Evolutionary conservation across 2,797 vertebrate species (phyloP).

Genomic region (Takifugu ocellatus): DNA sequence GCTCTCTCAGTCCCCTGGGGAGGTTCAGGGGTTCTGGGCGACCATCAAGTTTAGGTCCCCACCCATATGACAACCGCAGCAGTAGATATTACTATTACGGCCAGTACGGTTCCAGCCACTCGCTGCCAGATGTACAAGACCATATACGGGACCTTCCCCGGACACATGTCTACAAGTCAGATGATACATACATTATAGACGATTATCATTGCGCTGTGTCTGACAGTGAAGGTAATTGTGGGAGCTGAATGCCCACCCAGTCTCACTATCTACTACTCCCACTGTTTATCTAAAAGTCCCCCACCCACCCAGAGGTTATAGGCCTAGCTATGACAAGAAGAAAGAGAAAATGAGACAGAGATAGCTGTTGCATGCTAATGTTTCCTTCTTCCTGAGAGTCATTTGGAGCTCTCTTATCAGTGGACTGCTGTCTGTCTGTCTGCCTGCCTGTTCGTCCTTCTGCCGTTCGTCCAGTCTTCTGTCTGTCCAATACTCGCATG

Average conservation of each 20-base stretch:
- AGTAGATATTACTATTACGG: slow-evolving; percentile 73
- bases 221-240: slow-evolving; percentile 99
- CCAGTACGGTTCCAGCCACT: slow-evolving; percentile 97
- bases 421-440: slow-evolving; percentile 77
- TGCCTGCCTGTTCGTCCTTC: slow-evolving; percentile 69
- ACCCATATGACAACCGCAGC: slow-evolving; percentile 83
- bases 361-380: slow-evolving; percentile 77
- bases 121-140: slow-evolving; percentile 97
- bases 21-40: slow-evolving; percentile 82
- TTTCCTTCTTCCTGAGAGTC: slow-evolving; percentile 71
- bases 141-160: slow-evolving; percentile 93
- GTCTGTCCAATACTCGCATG: slow-evolving; percentile 70
- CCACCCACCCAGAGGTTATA: slow-evolving; percentile 78
- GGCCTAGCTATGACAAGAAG: slow-evolving; percentile 59
- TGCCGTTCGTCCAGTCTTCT: slow-evolving; percentile 70
- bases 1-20: slow-evolving; percentile 86
- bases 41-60: slow-evolving; percentile 75
- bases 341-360: slow-evolving; percentile 65
- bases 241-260: slow-evolving; percentile 77
- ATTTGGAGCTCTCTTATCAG: slow-evolving; percentile 69
- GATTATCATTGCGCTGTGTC: slow-evolving; percentile 99
- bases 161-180: slow-evolving; percentile 93
- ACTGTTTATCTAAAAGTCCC: slow-evolving; percentile 75
- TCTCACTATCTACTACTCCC: slow-evolving; percentile 74
- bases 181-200: slow-evolving; percentile 97